Evolutionary conservation across 2,888 invertebrate species (phyloP).

Genomic region (Harpagoxenus sublaevis): DNA sequence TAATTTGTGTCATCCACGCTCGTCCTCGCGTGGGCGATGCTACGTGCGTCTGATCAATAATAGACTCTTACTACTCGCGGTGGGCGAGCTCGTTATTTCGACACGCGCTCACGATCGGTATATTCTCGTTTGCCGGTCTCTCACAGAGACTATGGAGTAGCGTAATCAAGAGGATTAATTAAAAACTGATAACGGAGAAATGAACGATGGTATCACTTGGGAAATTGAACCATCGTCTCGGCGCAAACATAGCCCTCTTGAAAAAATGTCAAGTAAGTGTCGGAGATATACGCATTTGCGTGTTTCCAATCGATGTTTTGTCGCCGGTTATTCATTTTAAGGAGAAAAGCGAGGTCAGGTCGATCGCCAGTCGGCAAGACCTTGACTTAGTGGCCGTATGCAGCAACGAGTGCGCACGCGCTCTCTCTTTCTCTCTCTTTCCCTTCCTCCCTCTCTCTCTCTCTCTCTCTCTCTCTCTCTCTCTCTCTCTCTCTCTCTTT

Average conservation of each 20-base stretch:
- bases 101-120: not conserved
- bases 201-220: not conserved
- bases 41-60: constrained; percentile 47
- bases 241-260: not conserved
- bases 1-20: constrained; percentile 33
- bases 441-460: not conserved
- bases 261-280: not conserved
- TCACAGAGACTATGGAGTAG: not conserved
- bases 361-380: constrained; percentile 78
- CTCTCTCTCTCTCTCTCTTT: not conserved
- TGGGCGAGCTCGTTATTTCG: constrained; percentile 10
- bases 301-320: constrained; percentile 55
- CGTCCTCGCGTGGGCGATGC: constrained; percentile 20
- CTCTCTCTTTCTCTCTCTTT: constrained; percentile 16
- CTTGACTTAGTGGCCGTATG: constrained; percentile 80
- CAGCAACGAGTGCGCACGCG: constrained; percentile 72
- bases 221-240: not conserved
- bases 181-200: not conserved
- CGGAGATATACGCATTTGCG: constrained; percentile 27
- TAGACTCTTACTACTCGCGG: constrained; percentile 33
- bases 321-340: constrained; percentile 63
- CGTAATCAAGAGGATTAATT: not conserved
- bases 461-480: constrained; percentile 6
- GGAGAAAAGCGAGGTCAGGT: constrained; percentile 80
- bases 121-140: not conserved